phyloP scores from a whole-genome alignment of 2,113 vertebrate genomes.

The Labeo catla region DNA sequence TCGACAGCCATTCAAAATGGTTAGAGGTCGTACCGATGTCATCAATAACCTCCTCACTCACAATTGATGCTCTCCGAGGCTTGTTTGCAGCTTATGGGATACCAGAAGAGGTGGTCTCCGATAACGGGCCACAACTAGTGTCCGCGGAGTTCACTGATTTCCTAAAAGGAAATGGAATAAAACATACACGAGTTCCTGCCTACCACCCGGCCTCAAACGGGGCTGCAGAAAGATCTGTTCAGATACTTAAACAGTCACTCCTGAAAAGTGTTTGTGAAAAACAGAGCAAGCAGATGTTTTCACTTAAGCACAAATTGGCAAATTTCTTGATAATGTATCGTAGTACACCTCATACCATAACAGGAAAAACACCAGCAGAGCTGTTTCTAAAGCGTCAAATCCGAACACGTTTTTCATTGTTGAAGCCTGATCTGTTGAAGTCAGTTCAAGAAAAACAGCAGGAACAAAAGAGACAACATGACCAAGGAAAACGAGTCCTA shows the following conservation, averaged over 20 bases:
- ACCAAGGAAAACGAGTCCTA: neutral
- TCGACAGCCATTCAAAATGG: neutral
- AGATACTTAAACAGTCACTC: neutral
- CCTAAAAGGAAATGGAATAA: too few relatives aligned
- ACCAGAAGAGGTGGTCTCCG: neutral
- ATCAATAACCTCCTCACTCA: conserved; percentile 15
- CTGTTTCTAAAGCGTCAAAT: neutral
- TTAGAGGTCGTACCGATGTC: neutral
- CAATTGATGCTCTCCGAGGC: neutral
- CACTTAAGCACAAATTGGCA: neutral
- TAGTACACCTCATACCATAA: neutral
- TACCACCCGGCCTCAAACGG: neutral
- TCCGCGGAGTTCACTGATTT: too few relatives aligned
- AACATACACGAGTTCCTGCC: too few relatives aligned
- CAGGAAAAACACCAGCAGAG: conserved; percentile 1
- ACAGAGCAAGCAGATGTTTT: too few relatives aligned
- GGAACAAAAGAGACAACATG: neutral
- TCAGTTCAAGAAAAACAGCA: neutral
- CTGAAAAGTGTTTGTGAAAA: neutral
- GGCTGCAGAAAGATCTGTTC: conserved; percentile 7
- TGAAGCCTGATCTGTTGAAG: neutral
- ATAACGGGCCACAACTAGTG: neutral
- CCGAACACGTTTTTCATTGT: neutral
- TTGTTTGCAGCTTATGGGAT: conserved; percentile 5
- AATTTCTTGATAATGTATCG: conserved; percentile 1